A percentile compares a stretch with the other conserved stretches of the same genome.
Conservation (phyloP, 2,797 vertebrate genomes). For the Poecilia wingei region DNA sequence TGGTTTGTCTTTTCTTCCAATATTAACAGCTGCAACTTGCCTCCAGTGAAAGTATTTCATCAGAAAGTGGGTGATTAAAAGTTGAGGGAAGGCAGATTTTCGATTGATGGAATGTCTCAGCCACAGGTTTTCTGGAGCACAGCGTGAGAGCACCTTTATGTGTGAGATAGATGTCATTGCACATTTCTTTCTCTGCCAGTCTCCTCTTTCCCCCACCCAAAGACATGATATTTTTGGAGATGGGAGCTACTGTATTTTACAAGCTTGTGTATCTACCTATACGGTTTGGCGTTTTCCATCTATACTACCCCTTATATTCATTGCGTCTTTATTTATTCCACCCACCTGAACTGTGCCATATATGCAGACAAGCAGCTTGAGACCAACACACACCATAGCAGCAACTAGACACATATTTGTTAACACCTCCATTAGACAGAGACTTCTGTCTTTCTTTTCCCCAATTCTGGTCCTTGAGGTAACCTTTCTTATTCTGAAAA, state of each 20-base stretch:
- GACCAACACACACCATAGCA: slow-evolving; percentile 25
- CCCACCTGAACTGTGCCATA: slow-evolving; percentile 55
- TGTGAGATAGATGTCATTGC: slow-evolving; percentile 66
- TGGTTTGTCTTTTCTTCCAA: slow-evolving; percentile 45
- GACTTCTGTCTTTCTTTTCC: slow-evolving; percentile 50
- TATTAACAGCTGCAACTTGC: slow-evolving; percentile 42
- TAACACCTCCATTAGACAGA: slow-evolving; percentile 55
- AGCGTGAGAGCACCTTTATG: slow-evolving; percentile 64
- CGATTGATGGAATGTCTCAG: slow-evolving; percentile 56
- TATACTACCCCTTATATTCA: slow-evolving; percentile 48
- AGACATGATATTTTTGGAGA: slow-evolving; percentile 66
- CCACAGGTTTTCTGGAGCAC: slow-evolving; percentile 62
- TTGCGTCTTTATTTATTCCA: slow-evolving; percentile 60
- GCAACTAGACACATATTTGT: slow-evolving; percentile 61
- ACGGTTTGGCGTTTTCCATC: slow-evolving; percentile 28
- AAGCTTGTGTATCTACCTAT: slow-evolving; percentile 41
- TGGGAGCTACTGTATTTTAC: slow-evolving; percentile 64
- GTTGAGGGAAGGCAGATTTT: slow-evolving; percentile 51
- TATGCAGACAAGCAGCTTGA: slow-evolving; percentile 39
- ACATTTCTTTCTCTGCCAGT: slow-evolving; percentile 55
- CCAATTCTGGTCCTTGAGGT: slow-evolving; percentile 62
- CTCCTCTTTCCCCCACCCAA: slow-evolving; percentile 27
- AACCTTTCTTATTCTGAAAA: slow-evolving; percentile 72
- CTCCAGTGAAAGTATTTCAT: slow-evolving; percentile 63
- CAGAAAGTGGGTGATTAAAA: slow-evolving; percentile 68